Evolutionary conservation across 1,140 invertebrate genomes (phyloP).

Genomic region (Drosophila murphyi): DNA sequence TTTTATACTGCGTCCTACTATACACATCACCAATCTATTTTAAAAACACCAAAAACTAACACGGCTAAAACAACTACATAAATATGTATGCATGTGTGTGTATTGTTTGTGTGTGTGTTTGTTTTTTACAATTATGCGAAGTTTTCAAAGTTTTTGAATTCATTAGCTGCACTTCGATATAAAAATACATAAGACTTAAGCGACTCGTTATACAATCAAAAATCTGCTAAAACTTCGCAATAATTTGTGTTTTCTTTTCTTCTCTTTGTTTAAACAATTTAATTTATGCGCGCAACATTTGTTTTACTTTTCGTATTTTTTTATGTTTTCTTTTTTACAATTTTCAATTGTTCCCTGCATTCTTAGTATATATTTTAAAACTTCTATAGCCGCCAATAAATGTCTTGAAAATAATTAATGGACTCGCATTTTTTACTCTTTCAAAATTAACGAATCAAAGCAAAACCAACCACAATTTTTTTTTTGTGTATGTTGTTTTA

Average conservation of each 20-base stretch:
- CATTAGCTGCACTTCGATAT: constrained; percentile 22
- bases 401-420: constrained; percentile 33
- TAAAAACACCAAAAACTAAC: constrained; percentile 79
- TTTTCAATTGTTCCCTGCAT: constrained; percentile 83
- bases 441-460: constrained; percentile 21
- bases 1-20: constrained; percentile 69
- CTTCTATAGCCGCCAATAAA: constrained; percentile 51
- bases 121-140: constrained; percentile 20
- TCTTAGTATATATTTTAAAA: constrained; percentile 68
- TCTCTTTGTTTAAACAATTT: constrained; percentile 45
- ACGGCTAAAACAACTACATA: constrained; percentile 77
- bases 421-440: not conserved
- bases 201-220: constrained; percentile 18
- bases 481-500: constrained; percentile 65
- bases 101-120: constrained; percentile 30
- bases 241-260: constrained; percentile 11
- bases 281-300: constrained; percentile 34
- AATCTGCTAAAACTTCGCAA: constrained; percentile 32
- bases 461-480: constrained; percentile 50
- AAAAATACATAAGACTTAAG: constrained; percentile 44
- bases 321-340: constrained; percentile 63
- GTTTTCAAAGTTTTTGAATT: constrained; percentile 2
- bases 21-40: constrained; percentile 75
- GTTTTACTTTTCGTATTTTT: constrained; percentile 28
- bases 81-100: constrained; percentile 37